Base-by-base conservation (phyloP, 2,113 vertebrate genomes). In the Otis tarda region DNA sequence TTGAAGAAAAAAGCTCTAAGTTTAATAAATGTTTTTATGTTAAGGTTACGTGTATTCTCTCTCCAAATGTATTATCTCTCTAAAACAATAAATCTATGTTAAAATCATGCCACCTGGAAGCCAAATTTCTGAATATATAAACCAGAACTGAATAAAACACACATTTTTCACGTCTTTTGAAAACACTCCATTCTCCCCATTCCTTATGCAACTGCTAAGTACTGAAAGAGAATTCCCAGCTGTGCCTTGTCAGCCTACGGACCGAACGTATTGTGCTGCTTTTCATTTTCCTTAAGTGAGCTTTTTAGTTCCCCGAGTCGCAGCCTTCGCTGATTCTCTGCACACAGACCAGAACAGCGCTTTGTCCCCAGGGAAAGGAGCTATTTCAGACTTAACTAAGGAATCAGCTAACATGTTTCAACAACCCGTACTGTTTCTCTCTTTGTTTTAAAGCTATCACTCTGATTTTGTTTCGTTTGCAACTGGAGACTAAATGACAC, bases 191-290 rank as follows among this genome's bases (percentile, higher is more conserved):
- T 57, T 93, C 94, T 90, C 84, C 76, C 76, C 73, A 61, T 65
- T 96, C 90, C 97, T 95, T 92, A 47, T 92, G 88, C 33, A 87
- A 19, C 55, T 70, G 35, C 41, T 27, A 87, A 95, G 76, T 13
- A 56, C 43, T 87, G 93, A 71, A 57, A 75, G 85, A 84, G 77
- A 96, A 84, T 96, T 97, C 98, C 98, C 98, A 98, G 98, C 97
- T 98, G 98, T 97, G 97, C 98, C 98, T 98, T 98, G 97, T 97
- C 98, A 98, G 99, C 98, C 99, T 95, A 64, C 97, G 97, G 97
- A 96, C 97, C 97, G 49, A 96, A 87, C 89, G 75, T 71, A 98
- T 97, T 97, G 96, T 97, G 95, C 95, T 97, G 97, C 96, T 97
- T 94, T 95, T 93, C 89, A 65, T 90, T 96, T 95, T 94, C 94